Base-by-base conservation (phyloP, 2,113 vertebrate species). In the Willisornis vidua region DNA sequence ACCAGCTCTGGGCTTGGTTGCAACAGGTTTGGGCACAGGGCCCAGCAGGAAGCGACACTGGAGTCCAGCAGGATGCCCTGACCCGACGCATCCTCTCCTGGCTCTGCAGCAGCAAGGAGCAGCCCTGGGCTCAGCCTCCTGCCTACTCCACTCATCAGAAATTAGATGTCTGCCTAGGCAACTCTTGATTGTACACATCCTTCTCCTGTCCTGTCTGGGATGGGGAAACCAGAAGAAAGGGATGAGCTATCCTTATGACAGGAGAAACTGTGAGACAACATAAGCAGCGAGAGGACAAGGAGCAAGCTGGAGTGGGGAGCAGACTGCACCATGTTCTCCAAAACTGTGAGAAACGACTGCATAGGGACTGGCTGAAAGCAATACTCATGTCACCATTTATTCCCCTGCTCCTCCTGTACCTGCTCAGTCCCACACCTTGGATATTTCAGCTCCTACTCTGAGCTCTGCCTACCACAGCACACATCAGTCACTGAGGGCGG, bases 181-280 rank as follows among this genome's bases (percentile, higher is more conserved):
- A 7, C 70, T 59, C 31, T 9, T 33, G 43, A 5, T 1, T 24
- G 14, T 13, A 4, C 0, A 0, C 0, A 0, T 73, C 63, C n/a
- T 14, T 17, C 51, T 46, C 37, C 76, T 0, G 1, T 22, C 39
- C 7, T 43, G 14, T 31, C 41, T 26, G 5, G 1, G 20, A 19
- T 7, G 23, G 19, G 3, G 19, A 41, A 41, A 46, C 31, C 63
- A 65, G 61, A 46, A 78, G 59, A 57, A 74, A 73, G n/a, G 52
- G 29, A 41, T 3, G 1, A 75, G 74, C 57, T 63, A 51, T 33
- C 6, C 8, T 43, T 29, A 9, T 1, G 35, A 22, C 17, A 52
- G 79, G 48, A 81, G 77, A 72, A 62, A 18, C 35, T 3, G 0
- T 12, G 52, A 73, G 45, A 52, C 29, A 65, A 31, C 19, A 10